phyloP scores from a whole-genome alignment of 2,113 vertebrate species.

The Thinocorus orbignyianus region DNA sequence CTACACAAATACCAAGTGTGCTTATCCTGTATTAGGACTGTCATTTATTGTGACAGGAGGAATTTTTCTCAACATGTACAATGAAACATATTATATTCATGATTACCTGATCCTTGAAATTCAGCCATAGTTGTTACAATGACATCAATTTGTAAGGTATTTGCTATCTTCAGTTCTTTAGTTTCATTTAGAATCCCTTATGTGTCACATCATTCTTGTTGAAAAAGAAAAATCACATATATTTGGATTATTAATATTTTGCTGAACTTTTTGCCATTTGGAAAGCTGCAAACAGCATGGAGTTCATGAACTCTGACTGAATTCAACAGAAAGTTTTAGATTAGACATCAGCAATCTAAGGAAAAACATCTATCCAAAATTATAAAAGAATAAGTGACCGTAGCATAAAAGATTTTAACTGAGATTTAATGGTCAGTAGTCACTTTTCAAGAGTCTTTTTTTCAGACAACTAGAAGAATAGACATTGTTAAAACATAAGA shows the following conservation, averaged over 20 bases:
- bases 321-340: neutral
- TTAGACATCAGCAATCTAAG: neutral
- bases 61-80: constrained; percentile 5
- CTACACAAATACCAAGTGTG: neutral
- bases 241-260: neutral
- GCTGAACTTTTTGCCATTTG: neutral
- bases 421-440: neutral
- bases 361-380: neutral
- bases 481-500: neutral
- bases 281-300: neutral
- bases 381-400: neutral
- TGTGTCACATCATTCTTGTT: neutral
- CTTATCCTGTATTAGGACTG: neutral
- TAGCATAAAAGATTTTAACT: neutral
- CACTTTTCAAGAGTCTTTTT: neutral
- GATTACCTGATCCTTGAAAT: neutral
- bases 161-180: neutral
- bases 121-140: neutral
- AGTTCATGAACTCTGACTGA: neutral
- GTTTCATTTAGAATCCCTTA: neutral
- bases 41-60: neutral
- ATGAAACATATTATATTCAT: neutral
- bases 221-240: neutral
- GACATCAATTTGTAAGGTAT: neutral
- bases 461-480: neutral